A percentile compares a stretch with the other conserved stretches of the same genome.
Conservation (phyloP, 2,113 vertebrate genomes). For the Microcebus murinus region DNA sequence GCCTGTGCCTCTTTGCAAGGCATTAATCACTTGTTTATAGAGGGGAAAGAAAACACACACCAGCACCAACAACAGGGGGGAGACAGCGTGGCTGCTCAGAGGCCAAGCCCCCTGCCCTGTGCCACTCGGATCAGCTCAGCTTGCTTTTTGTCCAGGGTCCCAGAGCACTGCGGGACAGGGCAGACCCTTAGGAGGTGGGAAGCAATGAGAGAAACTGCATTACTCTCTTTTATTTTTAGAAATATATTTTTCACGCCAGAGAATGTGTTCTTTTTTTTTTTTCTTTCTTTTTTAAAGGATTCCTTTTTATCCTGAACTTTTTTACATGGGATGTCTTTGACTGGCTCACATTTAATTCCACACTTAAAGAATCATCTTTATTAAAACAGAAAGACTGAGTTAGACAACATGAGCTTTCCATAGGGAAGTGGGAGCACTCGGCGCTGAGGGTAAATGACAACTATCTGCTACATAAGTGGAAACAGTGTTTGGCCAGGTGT, state of each 20-base stretch:
- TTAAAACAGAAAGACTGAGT: background rate
- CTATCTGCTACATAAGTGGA: accelerated
- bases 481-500: background rate
- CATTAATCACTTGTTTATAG: conserved; percentile 79
- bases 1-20: conserved; percentile 65
- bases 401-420: accelerated
- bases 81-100: background rate
- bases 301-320: background rate
- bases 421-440: accelerated
- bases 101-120: background rate
- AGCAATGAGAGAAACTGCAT: accelerated
- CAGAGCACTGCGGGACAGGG: background rate
- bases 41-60: background rate
- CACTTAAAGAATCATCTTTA: background rate
- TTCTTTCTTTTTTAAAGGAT: background rate
- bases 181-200: background rate
- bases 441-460: background rate
- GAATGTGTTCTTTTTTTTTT: background rate
- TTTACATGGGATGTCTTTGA: background rate
- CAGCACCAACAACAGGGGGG: background rate
- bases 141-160: background rate
- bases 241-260: background rate
- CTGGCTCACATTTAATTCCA: background rate
- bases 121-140: background rate
- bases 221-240: background rate